phyloP scores from a whole-genome alignment of 2,888 invertebrate species.

The Pollenia amentaria region DNA sequence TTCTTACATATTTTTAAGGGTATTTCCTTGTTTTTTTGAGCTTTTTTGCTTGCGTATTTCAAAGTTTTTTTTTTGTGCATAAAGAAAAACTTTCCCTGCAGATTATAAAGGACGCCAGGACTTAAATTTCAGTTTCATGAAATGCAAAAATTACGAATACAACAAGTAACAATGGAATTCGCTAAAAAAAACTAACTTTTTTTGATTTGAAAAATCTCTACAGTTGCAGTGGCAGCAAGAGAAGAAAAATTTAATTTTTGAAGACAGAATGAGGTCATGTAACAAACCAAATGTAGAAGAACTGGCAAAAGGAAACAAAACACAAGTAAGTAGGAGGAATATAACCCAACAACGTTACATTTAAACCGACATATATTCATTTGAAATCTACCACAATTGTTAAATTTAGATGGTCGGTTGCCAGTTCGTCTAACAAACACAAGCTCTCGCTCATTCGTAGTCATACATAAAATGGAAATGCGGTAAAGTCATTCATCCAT shows the following conservation, averaged over 20 bases:
- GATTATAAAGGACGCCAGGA: neutral
- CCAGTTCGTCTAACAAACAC: conserved; percentile 64
- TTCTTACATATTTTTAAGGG: too few species aligned
- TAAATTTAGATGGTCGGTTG: conserved; percentile 62
- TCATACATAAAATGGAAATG: conserved; percentile 62
- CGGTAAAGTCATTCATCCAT: conserved; percentile 71
- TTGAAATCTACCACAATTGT: conserved; percentile 71
- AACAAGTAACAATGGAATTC: conserved; percentile 54
- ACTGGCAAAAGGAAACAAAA: conserved; percentile 33
- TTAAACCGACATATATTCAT: conserved; percentile 49
- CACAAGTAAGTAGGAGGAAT: conserved; percentile 27
- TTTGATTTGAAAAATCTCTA: conserved; percentile 59
- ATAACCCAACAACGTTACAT: conserved; percentile 25
- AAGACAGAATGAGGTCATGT: conserved; percentile 72
- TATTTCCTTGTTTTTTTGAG: too few species aligned
- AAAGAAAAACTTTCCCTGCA: neutral
- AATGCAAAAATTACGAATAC: conserved; percentile 58
- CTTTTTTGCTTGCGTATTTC: too few species aligned
- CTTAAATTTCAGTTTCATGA: conserved; percentile 54
- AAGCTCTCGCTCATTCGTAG: conserved; percentile 37
- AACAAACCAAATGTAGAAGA: conserved; percentile 45
- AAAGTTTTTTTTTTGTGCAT: neutral
- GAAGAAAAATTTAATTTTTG: conserved; percentile 67
- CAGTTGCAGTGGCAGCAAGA: conserved; percentile 53
- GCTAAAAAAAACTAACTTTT: neutral